These are phyloP conservation scores for Myotis pilosus DNA, from an alignment of 2,797 vertebrate species.

Conservation along the genomic window DNA sequence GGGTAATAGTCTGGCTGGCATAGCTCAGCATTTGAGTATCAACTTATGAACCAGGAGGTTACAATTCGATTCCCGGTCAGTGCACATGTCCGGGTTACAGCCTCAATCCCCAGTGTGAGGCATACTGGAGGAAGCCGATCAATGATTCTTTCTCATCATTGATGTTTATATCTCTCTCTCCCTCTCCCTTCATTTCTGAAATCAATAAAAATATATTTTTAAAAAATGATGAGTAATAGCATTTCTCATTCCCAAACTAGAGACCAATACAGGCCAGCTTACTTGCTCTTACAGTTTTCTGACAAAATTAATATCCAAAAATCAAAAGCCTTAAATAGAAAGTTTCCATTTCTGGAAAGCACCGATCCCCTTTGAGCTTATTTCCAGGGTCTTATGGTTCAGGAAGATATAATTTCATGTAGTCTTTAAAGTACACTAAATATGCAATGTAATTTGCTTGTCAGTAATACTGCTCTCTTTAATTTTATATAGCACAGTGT, in stretches of 20 bases:
- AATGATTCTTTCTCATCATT: no score
- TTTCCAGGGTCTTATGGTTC: not conserved
- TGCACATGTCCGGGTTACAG: no score
- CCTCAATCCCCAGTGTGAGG: no score
- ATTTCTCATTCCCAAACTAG: not conserved
- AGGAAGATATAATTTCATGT: not conserved
- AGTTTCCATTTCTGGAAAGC: not conserved
- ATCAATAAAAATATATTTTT: not conserved
- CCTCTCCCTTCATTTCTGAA: no score
- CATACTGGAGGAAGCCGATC: no score
- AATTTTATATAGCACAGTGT: not conserved
- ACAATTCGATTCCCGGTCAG: no score
- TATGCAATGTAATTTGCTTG: not conserved
- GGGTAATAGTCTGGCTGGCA: no score
- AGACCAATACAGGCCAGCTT: not conserved
- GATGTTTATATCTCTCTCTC: no score
- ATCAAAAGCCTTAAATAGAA: not conserved
- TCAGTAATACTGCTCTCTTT: not conserved
- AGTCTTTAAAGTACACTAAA: not conserved
- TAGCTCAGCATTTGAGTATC: no score
- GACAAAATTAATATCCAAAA: conserved; percentile 37
- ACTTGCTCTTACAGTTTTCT: not conserved
- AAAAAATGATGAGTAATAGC: not conserved
- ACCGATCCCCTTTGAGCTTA: not conserved
- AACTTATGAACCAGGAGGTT: no score